Evolutionary conservation across 2,113 vertebrate species (phyloP).

Genomic region (Lichenostomus cassidix): DNA sequence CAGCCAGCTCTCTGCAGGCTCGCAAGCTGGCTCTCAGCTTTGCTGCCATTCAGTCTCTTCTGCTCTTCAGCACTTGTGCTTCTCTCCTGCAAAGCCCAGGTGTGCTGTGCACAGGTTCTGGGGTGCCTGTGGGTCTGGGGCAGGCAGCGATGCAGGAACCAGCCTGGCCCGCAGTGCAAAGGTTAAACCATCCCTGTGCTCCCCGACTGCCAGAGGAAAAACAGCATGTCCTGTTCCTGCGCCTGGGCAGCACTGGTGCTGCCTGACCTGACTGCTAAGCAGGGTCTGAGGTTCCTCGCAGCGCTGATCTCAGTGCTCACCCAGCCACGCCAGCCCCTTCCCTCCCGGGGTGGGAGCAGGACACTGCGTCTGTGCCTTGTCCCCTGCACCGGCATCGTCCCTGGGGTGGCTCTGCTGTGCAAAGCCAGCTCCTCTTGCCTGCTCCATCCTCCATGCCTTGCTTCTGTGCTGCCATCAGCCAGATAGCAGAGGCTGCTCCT

Average conservation of each 20-base stretch:
- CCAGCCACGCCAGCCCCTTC: rapidly evolving
- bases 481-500: not conserved
- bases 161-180: not conserved
- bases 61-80: not conserved
- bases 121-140: not conserved
- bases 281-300: not conserved
- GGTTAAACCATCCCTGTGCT: not conserved
- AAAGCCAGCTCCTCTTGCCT: not conserved
- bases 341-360: not conserved
- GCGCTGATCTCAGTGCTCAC: not conserved
- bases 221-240: not conserved
- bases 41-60: not conserved
- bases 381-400: rapidly evolving
- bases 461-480: not conserved
- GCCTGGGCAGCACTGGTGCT: rapidly evolving
- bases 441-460: not conserved
- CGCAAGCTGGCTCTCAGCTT: not conserved
- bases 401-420: rapidly evolving
- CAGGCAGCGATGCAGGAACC: not conserved
- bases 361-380: rapidly evolving
- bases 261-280: slow-evolving; percentile 41
- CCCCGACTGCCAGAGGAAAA: not conserved
- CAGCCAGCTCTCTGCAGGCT: not conserved
- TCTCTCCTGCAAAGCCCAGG: not conserved
- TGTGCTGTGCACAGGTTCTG: not conserved